Base-by-base conservation (phyloP, 53 echinoderm and acorn worm species). In the Henricia sp. region DNA sequence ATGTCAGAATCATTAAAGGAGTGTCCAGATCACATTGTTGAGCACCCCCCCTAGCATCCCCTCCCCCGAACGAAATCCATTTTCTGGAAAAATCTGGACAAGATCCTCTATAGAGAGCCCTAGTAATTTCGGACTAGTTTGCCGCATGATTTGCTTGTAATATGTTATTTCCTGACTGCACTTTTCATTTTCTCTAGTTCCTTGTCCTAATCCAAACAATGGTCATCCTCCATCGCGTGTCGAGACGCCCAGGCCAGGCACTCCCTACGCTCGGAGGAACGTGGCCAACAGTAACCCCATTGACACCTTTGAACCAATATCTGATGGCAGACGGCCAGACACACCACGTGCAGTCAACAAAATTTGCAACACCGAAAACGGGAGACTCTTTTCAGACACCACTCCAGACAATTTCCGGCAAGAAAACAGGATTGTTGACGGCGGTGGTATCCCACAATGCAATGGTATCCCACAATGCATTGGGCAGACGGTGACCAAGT, bases 401-500 rank as follows among this genome's bases (percentile, higher is more conserved):
- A 60, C 62, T 11, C 28, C 62, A 27, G 62, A 26, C 29, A 33
- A 29, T 16, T 60, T 14, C 40, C 68, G 23, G 55, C 17, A 4
- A n/a, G 55, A 24, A 3, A 55, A 55, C 55, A 55, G 23, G 55
- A 24, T 6, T 8, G 55, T 55, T 4, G n/a, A 42, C 25, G 10
- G 25, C 62, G 62, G 24, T 30, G 9, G 33, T 33, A 12, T 32
- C 3, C 44, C 12, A 46, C 68, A 40, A 39, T 16, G 46, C 28
- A 12, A 8, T 0, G 68, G 68, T 6, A 27, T 48, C 16, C 48
- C 46, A 44, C 80, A 62, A 20, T 20, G 80, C 36, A 30, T 33
- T 21, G 60, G 60, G 16, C 29, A 64, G 48, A 80, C 80, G 3
- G 64, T 80, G 35, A 80, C 80, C 8, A 80, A 80, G 50, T 29